Base-by-base conservation (phyloP, 2,113 vertebrate species). In the Odocoileus virginianus region DNA sequence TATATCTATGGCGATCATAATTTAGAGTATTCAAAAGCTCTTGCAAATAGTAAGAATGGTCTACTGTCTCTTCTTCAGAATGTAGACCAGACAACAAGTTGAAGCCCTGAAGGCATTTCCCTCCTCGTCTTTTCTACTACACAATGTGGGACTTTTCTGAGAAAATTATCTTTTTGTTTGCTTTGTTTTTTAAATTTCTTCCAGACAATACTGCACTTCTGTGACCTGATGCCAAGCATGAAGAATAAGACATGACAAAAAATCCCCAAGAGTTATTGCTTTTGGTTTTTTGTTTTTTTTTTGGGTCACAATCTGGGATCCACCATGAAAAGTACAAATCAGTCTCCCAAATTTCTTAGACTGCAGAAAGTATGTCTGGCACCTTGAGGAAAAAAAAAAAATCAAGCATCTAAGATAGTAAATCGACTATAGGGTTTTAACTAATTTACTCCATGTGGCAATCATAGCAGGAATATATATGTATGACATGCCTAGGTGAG, bases 281-380 rank as follows among this genome's bases (percentile, higher is more conserved):
- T 40, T 36, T 78, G 57, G 47, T 13, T 50, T n/a, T 52, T 14
- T n/a, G n/a, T 40, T 91, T 33, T 36, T 58, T 67, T 52, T 67
- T 54, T 86, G 14, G 71, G 52, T 95, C 78, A 96, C 57, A 61
- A 91, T 88, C 85, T 90, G 27, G 25, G 61, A 54, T 84, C 74
- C 23, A 97, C 11, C 43, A 88, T 40, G 27, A 93, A 97, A 91
- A 95, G n/a, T 28, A 95, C 60, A 89, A 58, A 95, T 54, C 47
- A 88, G n/a, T 88, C 89, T 67, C 88, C 71, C 11, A 95, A 67
- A 93, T 89, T 91, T 87, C 86, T 89, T 92, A 86, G 84, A 89
- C 21, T 91, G 27, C 11, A 95, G 30, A 94, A 36, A 93, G 25
- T 36, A 94, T 54, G 45, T 87, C 50, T 96, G 58, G 50, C 28